phyloP scores from a whole-genome alignment of 2,888 invertebrate genomes.

The Agonum fuliginosum region DNA sequence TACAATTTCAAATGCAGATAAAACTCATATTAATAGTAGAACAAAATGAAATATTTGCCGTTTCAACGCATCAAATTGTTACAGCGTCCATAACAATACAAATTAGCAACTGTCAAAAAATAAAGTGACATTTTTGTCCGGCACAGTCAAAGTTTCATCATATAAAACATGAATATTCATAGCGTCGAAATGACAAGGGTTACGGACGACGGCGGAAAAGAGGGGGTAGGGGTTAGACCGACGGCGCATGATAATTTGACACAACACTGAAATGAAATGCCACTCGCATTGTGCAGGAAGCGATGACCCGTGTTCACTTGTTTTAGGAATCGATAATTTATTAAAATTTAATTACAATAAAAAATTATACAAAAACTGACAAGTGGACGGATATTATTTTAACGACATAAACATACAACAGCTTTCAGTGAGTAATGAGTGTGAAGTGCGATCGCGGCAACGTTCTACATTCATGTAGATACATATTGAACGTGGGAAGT shows the following conservation, averaged over 20 bases:
- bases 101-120: conserved; percentile 50
- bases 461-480: no score
- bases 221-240: background rate
- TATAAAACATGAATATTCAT: conserved; percentile 54
- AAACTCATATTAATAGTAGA: conserved; percentile 29
- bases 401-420: no score
- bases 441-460: no score
- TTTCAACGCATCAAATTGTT: conserved; percentile 30
- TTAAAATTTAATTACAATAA: conserved; percentile 45
- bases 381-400: background rate
- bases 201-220: background rate
- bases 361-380: background rate
- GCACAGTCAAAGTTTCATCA: conserved; percentile 22
- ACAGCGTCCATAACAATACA: conserved; percentile 33
- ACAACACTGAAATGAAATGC: conserved; percentile 50
- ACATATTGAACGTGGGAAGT: no score
- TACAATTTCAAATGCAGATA: conserved; percentile 15
- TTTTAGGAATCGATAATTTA: conserved; percentile 14
- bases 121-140: conserved; percentile 44
- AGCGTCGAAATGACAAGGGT: conserved; percentile 3
- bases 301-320: conserved; percentile 34
- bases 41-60: conserved; percentile 27
- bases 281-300: conserved; percentile 23
- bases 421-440: no score
- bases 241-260: conserved; percentile 45